phyloP scores from a whole-genome alignment of 2,797 vertebrate genomes.

The Liasis olivaceus region DNA sequence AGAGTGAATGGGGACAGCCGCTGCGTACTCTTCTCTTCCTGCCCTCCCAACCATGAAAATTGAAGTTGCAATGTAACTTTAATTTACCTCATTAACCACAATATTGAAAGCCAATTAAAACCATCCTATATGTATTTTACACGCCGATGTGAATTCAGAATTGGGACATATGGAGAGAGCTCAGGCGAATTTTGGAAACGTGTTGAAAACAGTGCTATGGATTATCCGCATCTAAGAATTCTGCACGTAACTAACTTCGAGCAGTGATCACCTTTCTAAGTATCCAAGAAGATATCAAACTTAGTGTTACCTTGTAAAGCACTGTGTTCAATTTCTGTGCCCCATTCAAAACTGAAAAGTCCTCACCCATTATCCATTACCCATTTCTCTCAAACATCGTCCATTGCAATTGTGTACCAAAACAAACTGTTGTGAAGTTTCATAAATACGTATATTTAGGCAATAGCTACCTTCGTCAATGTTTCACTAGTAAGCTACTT shows the following conservation, averaged over 20 bases:
- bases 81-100: background rate
- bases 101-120: background rate
- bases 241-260: background rate
- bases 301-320: conserved; percentile 27
- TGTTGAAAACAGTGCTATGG: background rate
- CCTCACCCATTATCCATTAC: background rate
- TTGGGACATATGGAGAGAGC: background rate
- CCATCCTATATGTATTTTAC: background rate
- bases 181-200: background rate
- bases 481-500: background rate
- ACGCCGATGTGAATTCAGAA: background rate
- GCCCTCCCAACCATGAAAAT: background rate
- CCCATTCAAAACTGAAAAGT: conserved; percentile 50
- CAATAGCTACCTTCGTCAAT: background rate
- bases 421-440: conserved; percentile 27
- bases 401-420: conserved; percentile 39
- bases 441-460: conserved; percentile 21
- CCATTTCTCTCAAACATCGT: background rate
- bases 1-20: background rate
- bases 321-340: conserved; percentile 42
- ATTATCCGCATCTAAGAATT: background rate
- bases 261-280: background rate
- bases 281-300: conserved; percentile 33
- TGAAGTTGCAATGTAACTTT: background rate
- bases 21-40: background rate